Base-by-base conservation (phyloP, 1,140 invertebrate species). In the Pantala flavescens region DNA sequence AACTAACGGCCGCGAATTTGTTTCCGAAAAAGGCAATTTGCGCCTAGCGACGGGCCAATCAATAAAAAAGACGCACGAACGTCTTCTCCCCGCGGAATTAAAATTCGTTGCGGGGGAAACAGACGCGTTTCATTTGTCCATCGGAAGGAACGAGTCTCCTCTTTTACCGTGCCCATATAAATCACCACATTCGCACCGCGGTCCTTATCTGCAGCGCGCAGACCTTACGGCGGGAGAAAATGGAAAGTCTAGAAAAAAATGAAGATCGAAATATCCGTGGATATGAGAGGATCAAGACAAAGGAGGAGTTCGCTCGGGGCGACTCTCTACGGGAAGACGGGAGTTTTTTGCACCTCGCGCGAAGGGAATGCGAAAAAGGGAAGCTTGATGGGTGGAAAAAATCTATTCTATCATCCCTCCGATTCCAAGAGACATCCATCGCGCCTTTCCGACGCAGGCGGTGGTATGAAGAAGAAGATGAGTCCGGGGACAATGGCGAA, bases 281-380 rank as follows among this genome's bases (percentile, higher is more conserved):
- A 63, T 63, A 63, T 63, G 49, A 63, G 49, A 63, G 49, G 49
- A 63, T 63, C 28, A 63, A 63, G 49, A 19, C 49, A 21, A 63
- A 63, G 12, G n/a, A 16, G 16, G 43, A 19, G 14, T 63, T 3
- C 1, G 49, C n/a, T 19, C 16, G 2, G n/a, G 49, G 49, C n/a
- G 12, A 63, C 49, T 63, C 16, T 12, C 16, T 16, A 11, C 43
- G 43, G 43, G 49, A 1, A 63, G n/a, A 63, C 14, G 14, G 49
- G 12, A 63, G 12, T 63, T 63, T 63, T 63, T 63, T 63, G 14
- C 49, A 63, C 49, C n/a, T 63, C n/a, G 3, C 49, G 3, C 49
- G 49, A 63, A 3, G 14, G 12, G 12, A 19, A 63, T 63, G 9
- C 28, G 9, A 36, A 36, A 36, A 36, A 9, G 49, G 49, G 12